These are phyloP conservation scores for Prunella strophiata DNA, from an alignment of 2,797 vertebrate species.

Conservation along the genomic window DNA sequence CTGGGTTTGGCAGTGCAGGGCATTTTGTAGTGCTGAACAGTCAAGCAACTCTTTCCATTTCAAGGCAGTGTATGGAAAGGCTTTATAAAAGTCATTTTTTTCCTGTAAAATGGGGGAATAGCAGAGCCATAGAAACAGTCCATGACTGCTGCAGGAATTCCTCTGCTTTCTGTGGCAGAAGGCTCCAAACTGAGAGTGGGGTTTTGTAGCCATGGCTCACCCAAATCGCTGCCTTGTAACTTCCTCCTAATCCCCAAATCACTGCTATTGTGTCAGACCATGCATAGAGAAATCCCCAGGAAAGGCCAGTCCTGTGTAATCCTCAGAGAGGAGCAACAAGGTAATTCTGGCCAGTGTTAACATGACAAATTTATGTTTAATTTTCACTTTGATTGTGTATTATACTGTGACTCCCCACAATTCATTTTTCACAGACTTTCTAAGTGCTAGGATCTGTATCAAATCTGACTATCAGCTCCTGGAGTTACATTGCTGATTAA, in stretches of 20 bases:
- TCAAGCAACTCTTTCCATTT: not conserved
- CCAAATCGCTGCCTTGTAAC: conserved; percentile 36
- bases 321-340: conserved; percentile 9
- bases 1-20: not conserved
- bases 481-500: not conserved
- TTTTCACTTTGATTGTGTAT: conserved; percentile 60
- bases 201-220: conserved; percentile 17
- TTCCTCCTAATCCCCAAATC: conserved; percentile 47
- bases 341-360: conserved; percentile 10
- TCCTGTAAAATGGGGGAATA: not conserved
- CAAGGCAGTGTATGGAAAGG: not conserved
- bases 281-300: conserved; percentile 22
- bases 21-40: not conserved
- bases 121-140: not conserved
- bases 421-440: not conserved
- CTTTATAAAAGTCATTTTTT: not conserved
- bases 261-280: not conserved
- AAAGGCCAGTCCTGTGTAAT: not conserved
- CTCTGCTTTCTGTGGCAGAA: not conserved
- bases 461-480: conserved; percentile 14
- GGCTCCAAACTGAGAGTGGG: not conserved
- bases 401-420: conserved; percentile 24
- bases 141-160: not conserved
- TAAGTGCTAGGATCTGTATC: conserved; percentile 31
- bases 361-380: conserved; percentile 34